A percentile compares a stretch with the other conserved stretches of the same genome.
phyloP scores from a whole-genome alignment of 2,797 vertebrate species.

The Muscicapa striata region DNA sequence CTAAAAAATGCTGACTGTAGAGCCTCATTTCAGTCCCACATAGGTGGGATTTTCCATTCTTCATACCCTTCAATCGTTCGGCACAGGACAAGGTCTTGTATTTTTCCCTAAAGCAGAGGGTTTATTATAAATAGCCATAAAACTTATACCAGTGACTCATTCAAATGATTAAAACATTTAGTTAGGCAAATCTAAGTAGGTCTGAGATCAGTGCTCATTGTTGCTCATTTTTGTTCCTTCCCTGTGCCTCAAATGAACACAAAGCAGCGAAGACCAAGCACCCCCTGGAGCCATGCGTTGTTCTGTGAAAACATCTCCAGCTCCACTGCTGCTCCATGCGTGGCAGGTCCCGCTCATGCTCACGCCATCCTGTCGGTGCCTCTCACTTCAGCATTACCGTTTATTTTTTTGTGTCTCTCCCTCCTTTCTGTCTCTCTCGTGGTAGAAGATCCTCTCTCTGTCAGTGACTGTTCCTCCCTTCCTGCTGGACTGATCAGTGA shows the following conservation, averaged over 20 bases:
- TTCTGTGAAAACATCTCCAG: conserved; percentile 41
- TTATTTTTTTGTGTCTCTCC: conserved; percentile 71
- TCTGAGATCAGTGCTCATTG: not conserved
- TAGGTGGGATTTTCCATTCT: not conserved
- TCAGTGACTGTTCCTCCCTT: conserved; percentile 83
- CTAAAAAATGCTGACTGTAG: not conserved
- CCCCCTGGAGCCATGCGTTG: not conserved
- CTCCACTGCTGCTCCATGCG: conserved; percentile 16
- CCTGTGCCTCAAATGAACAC: not conserved
- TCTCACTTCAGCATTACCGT: conserved; percentile 61
- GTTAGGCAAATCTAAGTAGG: not conserved
- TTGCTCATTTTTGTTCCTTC: not conserved
- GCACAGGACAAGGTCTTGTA: not conserved
- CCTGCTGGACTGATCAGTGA: conserved; percentile 83
- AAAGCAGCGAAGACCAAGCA: not conserved
- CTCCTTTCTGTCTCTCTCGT: conserved; percentile 72
- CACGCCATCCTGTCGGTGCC: conserved; percentile 21
- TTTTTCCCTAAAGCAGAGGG: not conserved
- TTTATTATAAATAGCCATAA: not conserved
- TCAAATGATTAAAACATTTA: not conserved
- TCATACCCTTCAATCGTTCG: not conserved
- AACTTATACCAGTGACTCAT: not conserved
- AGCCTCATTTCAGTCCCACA: rapidly evolving
- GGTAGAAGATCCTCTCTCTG: conserved; percentile 86
- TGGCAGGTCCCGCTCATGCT: conserved; percentile 42